Evolutionary conservation across 1,140 invertebrate genomes (phyloP).

Genomic region (Penaeus japonicus): DNA sequence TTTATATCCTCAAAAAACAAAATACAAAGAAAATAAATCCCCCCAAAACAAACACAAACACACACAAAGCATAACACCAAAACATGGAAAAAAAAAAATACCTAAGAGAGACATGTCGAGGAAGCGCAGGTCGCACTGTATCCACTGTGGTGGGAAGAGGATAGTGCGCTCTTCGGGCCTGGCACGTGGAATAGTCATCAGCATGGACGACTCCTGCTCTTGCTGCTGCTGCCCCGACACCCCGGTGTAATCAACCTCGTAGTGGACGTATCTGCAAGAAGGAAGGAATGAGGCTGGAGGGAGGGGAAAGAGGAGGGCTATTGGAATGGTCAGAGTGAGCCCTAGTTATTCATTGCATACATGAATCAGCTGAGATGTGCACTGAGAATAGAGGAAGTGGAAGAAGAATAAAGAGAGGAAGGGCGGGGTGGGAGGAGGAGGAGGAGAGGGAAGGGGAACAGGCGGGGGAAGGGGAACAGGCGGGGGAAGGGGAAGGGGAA

Average conservation of each 20-base stretch:
- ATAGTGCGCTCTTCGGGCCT: conserved; percentile 64
- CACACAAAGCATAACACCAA: background rate
- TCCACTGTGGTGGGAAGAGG: conserved; percentile 91
- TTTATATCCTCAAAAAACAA: too few relatives aligned
- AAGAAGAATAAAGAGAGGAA: too few relatives aligned
- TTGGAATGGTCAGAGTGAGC: too few relatives aligned
- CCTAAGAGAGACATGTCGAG: conserved; percentile 95
- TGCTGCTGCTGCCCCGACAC: conserved; percentile 60
- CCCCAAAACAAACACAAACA: background rate
- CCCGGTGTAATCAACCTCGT: conserved; percentile 81
- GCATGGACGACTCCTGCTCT: conserved; percentile 25
- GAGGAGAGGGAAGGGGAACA: too few relatives aligned
- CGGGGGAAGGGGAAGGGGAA: too few relatives aligned
- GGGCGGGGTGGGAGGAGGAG: too few relatives aligned
- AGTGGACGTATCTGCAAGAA: conserved; percentile 84
- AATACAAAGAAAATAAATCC: background rate
- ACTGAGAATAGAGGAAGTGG: too few relatives aligned
- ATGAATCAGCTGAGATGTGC: too few relatives aligned
- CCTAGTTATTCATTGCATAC: too few relatives aligned
- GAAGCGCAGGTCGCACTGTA: conserved; percentile 94
- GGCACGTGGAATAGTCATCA: conserved; percentile 30
- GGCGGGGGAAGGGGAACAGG: too few relatives aligned
- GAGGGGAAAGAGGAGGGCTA: too few relatives aligned
- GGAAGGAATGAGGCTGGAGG: too few relatives aligned
- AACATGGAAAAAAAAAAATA: conserved; percentile 55